Conservation (phyloP, 2,888 invertebrate species). For the Leucophenga maculata region DNA sequence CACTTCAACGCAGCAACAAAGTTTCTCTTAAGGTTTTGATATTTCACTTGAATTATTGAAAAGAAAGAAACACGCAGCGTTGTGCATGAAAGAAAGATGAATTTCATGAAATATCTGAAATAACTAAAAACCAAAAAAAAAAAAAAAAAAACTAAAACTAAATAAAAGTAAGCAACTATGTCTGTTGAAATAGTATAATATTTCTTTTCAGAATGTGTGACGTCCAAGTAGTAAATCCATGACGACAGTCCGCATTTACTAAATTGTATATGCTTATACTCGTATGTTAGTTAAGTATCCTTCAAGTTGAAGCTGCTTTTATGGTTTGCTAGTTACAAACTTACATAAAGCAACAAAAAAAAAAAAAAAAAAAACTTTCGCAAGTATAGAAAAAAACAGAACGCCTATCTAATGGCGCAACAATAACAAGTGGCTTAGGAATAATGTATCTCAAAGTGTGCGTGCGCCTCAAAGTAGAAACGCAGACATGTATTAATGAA, state of each 20-base stretch:
- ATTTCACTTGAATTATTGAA: conserved; percentile 27
- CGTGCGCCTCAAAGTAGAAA: neutral
- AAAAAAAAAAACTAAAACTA: conserved; percentile 8
- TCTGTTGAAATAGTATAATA: conserved; percentile 10
- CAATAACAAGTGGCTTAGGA: conserved; percentile 17
- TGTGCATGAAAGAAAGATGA: conserved; percentile 45
- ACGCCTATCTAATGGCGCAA: conserved; percentile 9
- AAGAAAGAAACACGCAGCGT: neutral
- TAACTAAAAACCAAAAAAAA: conserved; percentile 46
- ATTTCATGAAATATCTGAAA: conserved; percentile 49
- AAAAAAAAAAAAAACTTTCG: neutral
- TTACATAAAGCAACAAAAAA: neutral
- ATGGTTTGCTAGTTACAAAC: no score
- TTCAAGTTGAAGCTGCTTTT: no score
- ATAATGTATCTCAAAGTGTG: neutral
- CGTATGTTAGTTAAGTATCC: no score
- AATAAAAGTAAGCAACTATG: conserved; percentile 23
- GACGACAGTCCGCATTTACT: neutral
- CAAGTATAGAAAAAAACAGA: neutral
- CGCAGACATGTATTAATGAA: conserved; percentile 35
- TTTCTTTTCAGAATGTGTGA: neutral
- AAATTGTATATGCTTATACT: no score
- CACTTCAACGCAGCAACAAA: conserved; percentile 6
- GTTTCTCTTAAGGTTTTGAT: conserved; percentile 28
- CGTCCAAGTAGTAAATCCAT: neutral